Evolutionary conservation across 1,140 invertebrate genomes (phyloP).

Genomic region (Hycleus phaleratus): DNA sequence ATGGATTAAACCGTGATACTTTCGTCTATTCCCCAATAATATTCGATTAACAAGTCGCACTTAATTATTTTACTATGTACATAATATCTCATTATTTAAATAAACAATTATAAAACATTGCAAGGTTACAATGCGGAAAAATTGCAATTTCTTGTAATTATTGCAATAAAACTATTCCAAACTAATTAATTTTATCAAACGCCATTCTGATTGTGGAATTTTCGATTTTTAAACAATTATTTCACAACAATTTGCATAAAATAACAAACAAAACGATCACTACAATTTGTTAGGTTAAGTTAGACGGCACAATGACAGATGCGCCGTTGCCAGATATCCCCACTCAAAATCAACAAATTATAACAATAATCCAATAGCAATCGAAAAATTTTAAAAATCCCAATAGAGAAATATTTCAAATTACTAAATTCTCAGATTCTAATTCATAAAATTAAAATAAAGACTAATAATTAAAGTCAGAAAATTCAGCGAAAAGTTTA

Average conservation of each 20-base stretch:
- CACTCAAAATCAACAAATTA: too few relatives aligned
- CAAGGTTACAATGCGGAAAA: background rate
- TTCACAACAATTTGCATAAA: constrained; percentile 1
- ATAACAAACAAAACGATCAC: constrained; percentile 2
- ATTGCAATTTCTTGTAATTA: too few relatives aligned
- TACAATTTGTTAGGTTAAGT: background rate
- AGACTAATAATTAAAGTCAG: too few relatives aligned
- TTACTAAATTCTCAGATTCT: too few relatives aligned
- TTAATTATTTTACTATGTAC: background rate
- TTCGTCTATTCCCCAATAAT: too few relatives aligned
- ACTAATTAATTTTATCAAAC: too few relatives aligned
- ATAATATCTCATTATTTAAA: constrained; percentile 16
- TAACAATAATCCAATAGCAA: too few relatives aligned
- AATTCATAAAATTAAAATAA: too few relatives aligned
- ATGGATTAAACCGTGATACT: too few relatives aligned
- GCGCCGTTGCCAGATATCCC: background rate
- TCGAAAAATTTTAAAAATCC: too few relatives aligned
- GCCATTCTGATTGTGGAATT: background rate
- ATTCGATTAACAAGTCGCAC: background rate
- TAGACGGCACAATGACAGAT: background rate
- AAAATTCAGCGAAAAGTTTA: too few relatives aligned
- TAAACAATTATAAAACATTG: constrained; percentile 6
- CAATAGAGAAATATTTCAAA: too few relatives aligned
- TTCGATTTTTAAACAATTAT: background rate
- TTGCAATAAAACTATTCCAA: background rate